phyloP scores from a whole-genome alignment of 1,140 invertebrate species.

The Bombyx mori region DNA sequence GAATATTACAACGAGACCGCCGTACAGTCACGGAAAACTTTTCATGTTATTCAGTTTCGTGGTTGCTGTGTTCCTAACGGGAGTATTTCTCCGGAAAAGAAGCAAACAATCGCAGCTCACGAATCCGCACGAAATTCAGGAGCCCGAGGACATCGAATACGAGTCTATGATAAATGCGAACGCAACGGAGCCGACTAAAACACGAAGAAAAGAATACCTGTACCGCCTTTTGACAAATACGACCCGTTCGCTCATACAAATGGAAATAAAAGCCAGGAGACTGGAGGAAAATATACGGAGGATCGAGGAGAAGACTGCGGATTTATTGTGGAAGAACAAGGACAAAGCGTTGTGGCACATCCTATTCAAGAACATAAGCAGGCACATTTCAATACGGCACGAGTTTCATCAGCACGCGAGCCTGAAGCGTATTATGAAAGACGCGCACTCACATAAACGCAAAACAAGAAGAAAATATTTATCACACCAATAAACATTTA shows the following conservation, averaged over 20 bases:
- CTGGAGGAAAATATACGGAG: conserved; percentile 71
- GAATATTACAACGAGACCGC: conserved; percentile 52
- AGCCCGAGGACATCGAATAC: conserved; percentile 34
- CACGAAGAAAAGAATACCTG: conserved; percentile 61
- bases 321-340: conserved; percentile 71
- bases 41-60: conserved; percentile 48
- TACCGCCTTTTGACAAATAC: conserved; percentile 67
- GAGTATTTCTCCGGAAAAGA: conserved; percentile 37
- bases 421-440: conserved; percentile 58
- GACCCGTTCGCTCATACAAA: conserved; percentile 69
- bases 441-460: conserved; percentile 77
- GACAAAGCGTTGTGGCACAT: conserved; percentile 69
- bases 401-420: conserved; percentile 67
- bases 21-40: conserved; percentile 53
- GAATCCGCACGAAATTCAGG: conserved; percentile 25
- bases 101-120: conserved; percentile 31
- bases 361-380: conserved; percentile 69
- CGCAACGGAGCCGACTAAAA: conserved; percentile 40
- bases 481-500: no score
- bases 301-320: conserved; percentile 69
- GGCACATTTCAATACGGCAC: conserved; percentile 64
- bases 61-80: conserved; percentile 34
- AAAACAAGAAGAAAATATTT: conserved; percentile 59
- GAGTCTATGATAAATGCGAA: conserved; percentile 51
- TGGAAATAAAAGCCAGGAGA: conserved; percentile 71